phyloP scores from a whole-genome alignment of 1,140 invertebrate species.

The Fopius arisanus region DNA sequence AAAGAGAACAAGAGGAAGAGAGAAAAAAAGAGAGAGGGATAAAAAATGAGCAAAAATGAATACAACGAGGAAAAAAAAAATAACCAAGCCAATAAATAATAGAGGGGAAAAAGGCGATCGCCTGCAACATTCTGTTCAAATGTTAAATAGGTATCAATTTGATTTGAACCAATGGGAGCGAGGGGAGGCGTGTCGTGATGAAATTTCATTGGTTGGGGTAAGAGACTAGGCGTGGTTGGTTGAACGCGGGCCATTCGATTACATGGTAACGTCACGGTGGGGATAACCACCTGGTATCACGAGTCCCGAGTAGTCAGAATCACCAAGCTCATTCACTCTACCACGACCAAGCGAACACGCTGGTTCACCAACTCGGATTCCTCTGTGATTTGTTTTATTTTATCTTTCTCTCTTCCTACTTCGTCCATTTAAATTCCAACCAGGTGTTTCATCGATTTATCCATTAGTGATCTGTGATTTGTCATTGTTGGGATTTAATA shows the following conservation, averaged over 20 bases:
- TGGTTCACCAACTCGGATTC: slow-evolving; percentile 29
- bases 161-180: slow-evolving; percentile 47
- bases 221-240: slow-evolving; percentile 32
- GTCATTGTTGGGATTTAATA: background rate
- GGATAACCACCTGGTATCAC: slow-evolving; percentile 52
- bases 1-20: background rate
- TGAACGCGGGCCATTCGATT: slow-evolving; percentile 35
- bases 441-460: background rate
- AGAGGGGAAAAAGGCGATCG: slow-evolving; percentile 57
- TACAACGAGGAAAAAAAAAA: slow-evolving; percentile 41
- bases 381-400: slow-evolving; percentile 29
- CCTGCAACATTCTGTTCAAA: slow-evolving; percentile 60
- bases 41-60: slow-evolving; percentile 36
- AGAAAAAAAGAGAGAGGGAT: background rate
- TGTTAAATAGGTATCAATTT: slow-evolving; percentile 64
- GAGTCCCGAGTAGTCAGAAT: slow-evolving; percentile 40
- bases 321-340: slow-evolving; percentile 46
- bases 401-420: background rate
- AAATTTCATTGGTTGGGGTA: slow-evolving; percentile 38
- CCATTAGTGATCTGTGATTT: background rate
- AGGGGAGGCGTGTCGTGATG: slow-evolving; percentile 41
- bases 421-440: background rate
- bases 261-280: slow-evolving; percentile 31
- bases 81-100: slow-evolving; percentile 57
- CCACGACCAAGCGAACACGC: slow-evolving; percentile 43